Conservation (phyloP, 2,797 vertebrate species). For the Rhinophrynus dorsalis region DNA sequence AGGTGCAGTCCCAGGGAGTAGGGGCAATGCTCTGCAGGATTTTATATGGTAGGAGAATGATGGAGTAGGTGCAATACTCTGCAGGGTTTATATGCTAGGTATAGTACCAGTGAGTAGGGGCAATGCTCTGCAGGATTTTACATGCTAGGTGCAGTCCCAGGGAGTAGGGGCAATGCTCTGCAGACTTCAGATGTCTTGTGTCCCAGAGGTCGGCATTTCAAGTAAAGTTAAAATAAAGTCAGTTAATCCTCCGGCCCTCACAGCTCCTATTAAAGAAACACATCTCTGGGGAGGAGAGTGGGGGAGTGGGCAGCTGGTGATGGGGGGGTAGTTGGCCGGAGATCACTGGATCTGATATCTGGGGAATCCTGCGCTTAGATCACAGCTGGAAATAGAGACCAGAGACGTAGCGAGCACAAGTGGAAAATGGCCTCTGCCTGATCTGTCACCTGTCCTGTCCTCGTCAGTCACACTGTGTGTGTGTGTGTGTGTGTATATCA, state of each 20-base stretch:
- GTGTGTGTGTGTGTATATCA: too few relatives aligned
- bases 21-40: too few relatives aligned
- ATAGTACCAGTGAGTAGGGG: too few relatives aligned
- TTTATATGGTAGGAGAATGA: too few relatives aligned
- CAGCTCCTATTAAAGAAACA: constrained; percentile 24
- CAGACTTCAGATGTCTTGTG: not conserved
- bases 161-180: not conserved
- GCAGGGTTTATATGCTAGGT: not conserved
- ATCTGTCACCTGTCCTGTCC: not conserved
- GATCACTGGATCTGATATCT: not conserved
- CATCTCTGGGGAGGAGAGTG: not conserved
- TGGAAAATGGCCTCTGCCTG: not conserved
- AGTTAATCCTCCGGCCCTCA: not conserved
- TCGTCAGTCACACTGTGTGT: constrained; percentile 3
- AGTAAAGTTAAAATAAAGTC: constrained; percentile 22
- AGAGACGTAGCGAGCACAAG: not conserved
- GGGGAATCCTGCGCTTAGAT: constrained; percentile 24
- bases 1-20: too few relatives aligned
- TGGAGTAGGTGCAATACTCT: not conserved
- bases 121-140: not conserved
- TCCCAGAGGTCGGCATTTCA: not conserved
- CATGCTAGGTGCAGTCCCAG: not conserved
- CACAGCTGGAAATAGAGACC: constrained; percentile 29
- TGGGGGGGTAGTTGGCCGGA: not conserved
- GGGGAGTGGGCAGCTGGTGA: not conserved